Conservation (phyloP, 2,888 invertebrate genomes). For the Trissoscelio sp. region DNA sequence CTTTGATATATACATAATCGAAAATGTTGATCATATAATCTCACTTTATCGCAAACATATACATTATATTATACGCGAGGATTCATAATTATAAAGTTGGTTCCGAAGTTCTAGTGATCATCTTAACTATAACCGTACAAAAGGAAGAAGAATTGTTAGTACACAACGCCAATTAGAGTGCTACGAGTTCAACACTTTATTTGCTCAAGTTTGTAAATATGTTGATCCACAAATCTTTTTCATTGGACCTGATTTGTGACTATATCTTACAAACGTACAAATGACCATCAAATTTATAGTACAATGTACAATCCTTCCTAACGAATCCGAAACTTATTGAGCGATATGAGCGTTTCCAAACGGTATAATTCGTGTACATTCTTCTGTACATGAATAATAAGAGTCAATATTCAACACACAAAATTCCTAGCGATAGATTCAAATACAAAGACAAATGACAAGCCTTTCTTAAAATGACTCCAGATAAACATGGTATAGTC, state of each 20-base stretch:
- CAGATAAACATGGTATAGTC: constrained; percentile 33
- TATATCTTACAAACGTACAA: constrained; percentile 63
- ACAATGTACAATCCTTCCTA: constrained; percentile 66
- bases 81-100: background rate
- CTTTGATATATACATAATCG: constrained; percentile 33
- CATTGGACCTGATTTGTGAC: constrained; percentile 42
- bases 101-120: constrained; percentile 17
- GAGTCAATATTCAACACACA: constrained; percentile 58
- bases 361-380: constrained; percentile 39
- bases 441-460: constrained; percentile 39
- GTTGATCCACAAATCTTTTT: constrained; percentile 7
- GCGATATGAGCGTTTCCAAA: constrained; percentile 62
- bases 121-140: constrained; percentile 32
- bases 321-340: constrained; percentile 42
- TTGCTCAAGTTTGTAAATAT: constrained; percentile 57
- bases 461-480: constrained; percentile 41
- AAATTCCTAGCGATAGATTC: constrained; percentile 51
- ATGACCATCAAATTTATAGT: constrained; percentile 59
- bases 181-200: constrained; percentile 26
- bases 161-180: constrained; percentile 50
- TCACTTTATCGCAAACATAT: constrained; percentile 25
- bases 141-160: constrained; percentile 50
- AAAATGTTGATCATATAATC: background rate
- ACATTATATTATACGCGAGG: background rate
- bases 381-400: constrained; percentile 11